phyloP scores from a whole-genome alignment of 2,113 vertebrate genomes.

The Shinisaurus crocodilurus region DNA sequence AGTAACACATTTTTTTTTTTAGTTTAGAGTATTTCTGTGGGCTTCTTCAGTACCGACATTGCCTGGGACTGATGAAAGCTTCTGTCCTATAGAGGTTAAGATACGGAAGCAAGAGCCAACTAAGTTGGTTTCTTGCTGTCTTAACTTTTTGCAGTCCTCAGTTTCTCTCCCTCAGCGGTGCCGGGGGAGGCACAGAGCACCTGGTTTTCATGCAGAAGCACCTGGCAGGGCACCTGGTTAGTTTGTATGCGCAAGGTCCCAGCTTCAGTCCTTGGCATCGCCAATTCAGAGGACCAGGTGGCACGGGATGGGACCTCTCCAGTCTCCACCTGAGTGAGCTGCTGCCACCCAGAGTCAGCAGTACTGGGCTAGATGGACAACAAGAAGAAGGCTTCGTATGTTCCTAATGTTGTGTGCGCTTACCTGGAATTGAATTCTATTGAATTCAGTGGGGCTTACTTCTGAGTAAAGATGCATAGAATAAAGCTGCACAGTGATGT shows the following conservation, averaged over 20 bases:
- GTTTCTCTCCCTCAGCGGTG: background rate
- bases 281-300: too few relatives aligned
- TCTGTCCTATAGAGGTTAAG: background rate
- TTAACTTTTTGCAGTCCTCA: background rate
- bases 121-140: slow-evolving; percentile 24
- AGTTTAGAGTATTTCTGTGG: background rate
- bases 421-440: slow-evolving; percentile 41
- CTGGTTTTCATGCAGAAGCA: background rate
- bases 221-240: too few relatives aligned
- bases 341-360: too few relatives aligned
- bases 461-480: slow-evolving; percentile 43
- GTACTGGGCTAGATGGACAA: too few relatives aligned
- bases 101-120: slow-evolving; percentile 28
- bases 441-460: slow-evolving; percentile 23
- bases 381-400: too few relatives aligned
- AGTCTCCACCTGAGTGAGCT: too few relatives aligned
- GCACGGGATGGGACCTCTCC: too few relatives aligned
- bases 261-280: too few relatives aligned
- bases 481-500: slow-evolving; percentile 46
- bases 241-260: too few relatives aligned
- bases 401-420: too few relatives aligned
- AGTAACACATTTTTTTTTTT: background rate
- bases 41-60: slow-evolving; percentile 8
- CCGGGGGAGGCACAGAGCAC: background rate
- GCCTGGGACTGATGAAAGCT: background rate